phyloP scores from a whole-genome alignment of 2,113 vertebrate genomes.

The Sarotherodon lohbergeri region DNA sequence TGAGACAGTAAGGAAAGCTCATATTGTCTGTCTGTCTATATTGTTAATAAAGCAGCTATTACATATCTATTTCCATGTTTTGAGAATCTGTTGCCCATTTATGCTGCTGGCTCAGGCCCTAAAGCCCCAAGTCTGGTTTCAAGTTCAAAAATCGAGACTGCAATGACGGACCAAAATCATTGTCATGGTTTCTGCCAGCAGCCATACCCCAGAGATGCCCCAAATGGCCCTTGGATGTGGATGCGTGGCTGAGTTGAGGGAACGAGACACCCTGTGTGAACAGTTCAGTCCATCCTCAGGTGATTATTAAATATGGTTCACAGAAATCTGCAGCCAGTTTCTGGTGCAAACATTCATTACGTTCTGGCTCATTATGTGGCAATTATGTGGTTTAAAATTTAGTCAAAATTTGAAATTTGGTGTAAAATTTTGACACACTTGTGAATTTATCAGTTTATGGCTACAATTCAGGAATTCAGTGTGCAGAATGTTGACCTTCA shows the following conservation, averaged over 20 bases:
- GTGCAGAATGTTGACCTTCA: not conserved
- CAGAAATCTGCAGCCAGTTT: not conserved
- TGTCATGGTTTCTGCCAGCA: not conserved
- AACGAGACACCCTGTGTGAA: not conserved
- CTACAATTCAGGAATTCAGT: not conserved
- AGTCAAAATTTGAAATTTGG: not conserved
- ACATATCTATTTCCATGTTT: not conserved
- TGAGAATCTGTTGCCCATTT: not conserved
- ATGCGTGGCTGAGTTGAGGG: not conserved
- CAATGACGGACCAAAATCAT: not conserved
- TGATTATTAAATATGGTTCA: not conserved
- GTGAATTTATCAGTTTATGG: not conserved
- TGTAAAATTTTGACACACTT: not conserved
- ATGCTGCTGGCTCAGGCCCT: not conserved
- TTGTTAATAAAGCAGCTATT: not conserved
- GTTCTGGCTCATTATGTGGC: not conserved
- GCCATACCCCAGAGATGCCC: not conserved
- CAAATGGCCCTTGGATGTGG: not conserved
- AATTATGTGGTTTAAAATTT: not conserved
- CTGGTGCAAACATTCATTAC: not conserved
- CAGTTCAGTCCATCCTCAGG: not conserved
- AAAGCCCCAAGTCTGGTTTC: not conserved
- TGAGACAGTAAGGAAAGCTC: not conserved
- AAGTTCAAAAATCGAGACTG: not conserved
- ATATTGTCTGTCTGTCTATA: not conserved